Percentiles rank a stretch among this genome's conserved stretches.
Evolutionary conservation across 1,140 invertebrate genomes (phyloP).

Genomic region (Sitophilus oryzae): DNA sequence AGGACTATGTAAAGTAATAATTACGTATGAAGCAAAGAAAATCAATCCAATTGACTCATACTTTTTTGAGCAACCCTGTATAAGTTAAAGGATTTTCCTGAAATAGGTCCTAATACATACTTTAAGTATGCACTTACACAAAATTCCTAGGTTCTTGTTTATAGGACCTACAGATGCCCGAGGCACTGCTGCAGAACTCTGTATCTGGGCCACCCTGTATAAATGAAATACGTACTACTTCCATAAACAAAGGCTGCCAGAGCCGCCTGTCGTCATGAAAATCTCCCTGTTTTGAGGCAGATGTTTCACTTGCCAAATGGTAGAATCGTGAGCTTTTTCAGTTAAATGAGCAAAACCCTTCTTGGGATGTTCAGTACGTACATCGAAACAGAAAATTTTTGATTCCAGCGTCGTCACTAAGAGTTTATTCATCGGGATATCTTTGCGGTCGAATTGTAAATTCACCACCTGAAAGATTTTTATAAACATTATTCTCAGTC

Average conservation of each 20-base stretch:
- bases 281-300: conserved; percentile 91
- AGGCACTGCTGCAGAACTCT: no score
- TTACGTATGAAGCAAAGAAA: no score
- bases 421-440: conserved; percentile 94
- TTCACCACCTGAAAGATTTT: conserved; percentile 68
- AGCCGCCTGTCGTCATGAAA: conserved; percentile 86
- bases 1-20: no score
- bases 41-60: no score
- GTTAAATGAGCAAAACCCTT: conserved; percentile 77
- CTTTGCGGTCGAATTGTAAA: conserved; percentile 88
- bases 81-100: no score
- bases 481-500: no score
- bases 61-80: no score
- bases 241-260: conserved; percentile 83
- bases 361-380: conserved; percentile 78
- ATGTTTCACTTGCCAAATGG: conserved; percentile 81
- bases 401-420: conserved; percentile 89
- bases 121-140: no score
- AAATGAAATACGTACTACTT: conserved; percentile 72
- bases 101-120: no score
- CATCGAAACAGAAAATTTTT: conserved; percentile 84
- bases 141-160: no score
- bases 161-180: no score
- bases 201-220: no score
- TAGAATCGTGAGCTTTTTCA: conserved; percentile 70